phyloP scores from a whole-genome alignment of 2,888 invertebrate species.

The Theretra japonica region DNA sequence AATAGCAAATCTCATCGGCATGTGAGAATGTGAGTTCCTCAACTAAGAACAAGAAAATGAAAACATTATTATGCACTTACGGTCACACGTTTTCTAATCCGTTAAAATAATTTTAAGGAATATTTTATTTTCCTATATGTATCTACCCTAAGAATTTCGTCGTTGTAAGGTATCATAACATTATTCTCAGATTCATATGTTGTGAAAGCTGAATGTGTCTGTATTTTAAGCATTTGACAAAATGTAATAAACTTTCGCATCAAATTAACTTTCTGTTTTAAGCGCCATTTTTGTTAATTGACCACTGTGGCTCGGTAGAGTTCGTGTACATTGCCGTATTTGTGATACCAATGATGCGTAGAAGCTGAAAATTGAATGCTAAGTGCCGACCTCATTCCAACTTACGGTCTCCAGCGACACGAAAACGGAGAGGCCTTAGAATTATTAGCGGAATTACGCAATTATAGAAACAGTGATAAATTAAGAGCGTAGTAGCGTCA shows the following conservation, averaged over 20 bases:
- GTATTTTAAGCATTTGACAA: conserved; percentile 44
- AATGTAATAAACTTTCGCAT: conserved; percentile 57
- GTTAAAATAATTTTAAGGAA: neutral
- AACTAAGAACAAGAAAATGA: neutral
- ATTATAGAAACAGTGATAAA: neutral
- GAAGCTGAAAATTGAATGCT: conserved; percentile 30
- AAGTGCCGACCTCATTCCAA: conserved; percentile 31
- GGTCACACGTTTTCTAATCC: neutral
- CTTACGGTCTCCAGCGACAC: conserved; percentile 37
- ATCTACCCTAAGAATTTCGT: no score
- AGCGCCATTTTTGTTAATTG: conserved; percentile 51
- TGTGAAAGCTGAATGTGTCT: conserved; percentile 29
- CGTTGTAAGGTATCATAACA: neutral
- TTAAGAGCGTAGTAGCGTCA: neutral
- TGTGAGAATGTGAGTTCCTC: neutral
- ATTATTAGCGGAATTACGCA: neutral
- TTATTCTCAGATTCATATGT: neutral
- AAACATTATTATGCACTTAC: neutral
- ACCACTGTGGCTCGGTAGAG: neutral
- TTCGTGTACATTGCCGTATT: neutral
- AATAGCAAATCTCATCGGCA: neutral
- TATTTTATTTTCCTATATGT: neutral
- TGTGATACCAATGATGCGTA: conserved; percentile 25
- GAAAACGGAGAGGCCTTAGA: neutral
- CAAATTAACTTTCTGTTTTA: conserved; percentile 48